Evolutionary conservation across 2,113 vertebrate species (phyloP).

Genomic region (Climacteris rufus): DNA sequence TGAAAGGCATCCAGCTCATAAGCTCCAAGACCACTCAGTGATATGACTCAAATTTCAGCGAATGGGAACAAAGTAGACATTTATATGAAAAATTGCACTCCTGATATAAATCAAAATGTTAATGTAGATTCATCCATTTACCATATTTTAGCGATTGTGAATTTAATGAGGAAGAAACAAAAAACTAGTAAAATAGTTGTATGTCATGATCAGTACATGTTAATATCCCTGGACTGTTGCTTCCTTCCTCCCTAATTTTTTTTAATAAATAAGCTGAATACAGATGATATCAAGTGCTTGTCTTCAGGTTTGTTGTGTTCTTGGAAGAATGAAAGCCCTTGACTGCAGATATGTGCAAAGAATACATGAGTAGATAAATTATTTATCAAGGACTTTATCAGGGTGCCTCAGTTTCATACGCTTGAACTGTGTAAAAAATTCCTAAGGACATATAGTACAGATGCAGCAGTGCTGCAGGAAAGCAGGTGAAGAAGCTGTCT

Average conservation of each 20-base stretch:
- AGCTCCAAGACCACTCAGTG: not conserved
- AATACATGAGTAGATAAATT: not conserved
- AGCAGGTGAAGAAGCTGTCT: not conserved
- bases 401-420: not conserved
- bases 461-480: not conserved
- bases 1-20: conserved; percentile 22
- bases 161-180: not conserved
- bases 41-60: not conserved
- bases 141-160: not conserved
- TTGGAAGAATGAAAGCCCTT: not conserved
- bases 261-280: not conserved
- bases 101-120: not conserved
- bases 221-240: not conserved
- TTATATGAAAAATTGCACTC: not conserved
- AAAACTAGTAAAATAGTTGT: not conserved
- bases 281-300: not conserved
- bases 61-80: not conserved
- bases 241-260: not conserved
- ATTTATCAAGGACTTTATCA: conserved; percentile 4
- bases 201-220: not conserved
- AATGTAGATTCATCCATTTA: not conserved
- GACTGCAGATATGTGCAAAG: not conserved
- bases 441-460: not conserved
- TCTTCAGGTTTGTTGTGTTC: not conserved
- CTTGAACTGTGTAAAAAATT: not conserved